A percentile compares a stretch with the other conserved stretches of the same genome.
Evolutionary conservation across 2,888 invertebrate species (phyloP).

Genomic region (Drosophila monieri): DNA sequence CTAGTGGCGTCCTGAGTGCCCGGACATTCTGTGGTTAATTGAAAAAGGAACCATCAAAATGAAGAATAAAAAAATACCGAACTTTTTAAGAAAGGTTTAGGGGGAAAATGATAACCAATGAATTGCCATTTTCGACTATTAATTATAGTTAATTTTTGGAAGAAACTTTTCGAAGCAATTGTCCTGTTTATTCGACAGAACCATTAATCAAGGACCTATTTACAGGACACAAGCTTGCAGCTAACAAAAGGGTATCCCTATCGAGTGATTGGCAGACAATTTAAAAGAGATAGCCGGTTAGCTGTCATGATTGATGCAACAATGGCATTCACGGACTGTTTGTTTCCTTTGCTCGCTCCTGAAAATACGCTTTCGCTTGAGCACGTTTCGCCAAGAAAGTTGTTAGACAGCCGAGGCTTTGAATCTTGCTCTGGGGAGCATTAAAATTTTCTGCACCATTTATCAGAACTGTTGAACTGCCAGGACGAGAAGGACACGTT

Average conservation of each 20-base stretch:
- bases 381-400: slow-evolving; percentile 44
- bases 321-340: slow-evolving; percentile 33
- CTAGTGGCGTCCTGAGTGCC: slow-evolving; percentile 5
- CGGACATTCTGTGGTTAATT: background rate
- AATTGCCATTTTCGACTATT: slow-evolving; percentile 32
- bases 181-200: background rate
- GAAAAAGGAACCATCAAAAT: background rate
- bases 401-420: slow-evolving; percentile 38
- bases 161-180: slow-evolving; percentile 10
- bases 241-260: slow-evolving; percentile 5
- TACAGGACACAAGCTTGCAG: slow-evolving; percentile 1
- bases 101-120: slow-evolving; percentile 2
- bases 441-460: slow-evolving; percentile 73
- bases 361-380: slow-evolving; percentile 23
- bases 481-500: slow-evolving; percentile 2
- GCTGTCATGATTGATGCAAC: slow-evolving; percentile 61
- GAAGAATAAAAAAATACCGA: too few species aligned
- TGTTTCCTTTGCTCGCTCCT: slow-evolving; percentile 16
- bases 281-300: slow-evolving; percentile 28
- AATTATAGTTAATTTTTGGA: slow-evolving; percentile 35
- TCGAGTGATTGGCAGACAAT: slow-evolving; percentile 26
- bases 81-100: slow-evolving; percentile 31
- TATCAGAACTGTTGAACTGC: slow-evolving; percentile 36
- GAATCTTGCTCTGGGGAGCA: slow-evolving; percentile 66
- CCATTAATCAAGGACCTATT: slow-evolving; percentile 35